A percentile compares a stretch with the other conserved stretches of the same genome.
These are phyloP conservation scores for Manduca sexta DNA, from an alignment of 1,140 invertebrate species.

Conservation along the genomic window DNA sequence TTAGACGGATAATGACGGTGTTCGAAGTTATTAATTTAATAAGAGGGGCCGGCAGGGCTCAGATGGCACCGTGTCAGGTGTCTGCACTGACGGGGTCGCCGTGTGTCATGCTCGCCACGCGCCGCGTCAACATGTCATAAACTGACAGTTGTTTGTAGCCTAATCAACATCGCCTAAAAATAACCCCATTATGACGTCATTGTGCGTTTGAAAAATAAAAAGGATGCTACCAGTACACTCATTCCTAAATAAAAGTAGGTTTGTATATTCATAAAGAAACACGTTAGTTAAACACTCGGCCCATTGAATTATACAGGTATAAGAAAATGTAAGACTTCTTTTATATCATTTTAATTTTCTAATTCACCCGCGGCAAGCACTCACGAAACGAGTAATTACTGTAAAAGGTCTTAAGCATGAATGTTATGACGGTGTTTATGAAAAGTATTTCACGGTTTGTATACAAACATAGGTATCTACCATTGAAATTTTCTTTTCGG, in stretches of 20 bases:
- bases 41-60: constrained; percentile 48
- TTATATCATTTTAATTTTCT: constrained; percentile 67
- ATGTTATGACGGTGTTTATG: constrained; percentile 72
- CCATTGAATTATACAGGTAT: constrained; percentile 30
- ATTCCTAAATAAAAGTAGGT: no score
- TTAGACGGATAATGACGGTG: constrained; percentile 66
- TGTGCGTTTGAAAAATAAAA: no score
- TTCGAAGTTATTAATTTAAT: constrained; percentile 72
- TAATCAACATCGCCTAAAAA: no score
- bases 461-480: no score
- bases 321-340: constrained; percentile 64
- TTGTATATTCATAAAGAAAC: no score
- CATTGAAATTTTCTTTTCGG: constrained; percentile 49
- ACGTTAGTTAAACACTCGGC: constrained; percentile 1
- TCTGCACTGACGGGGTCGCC: constrained; percentile 3
- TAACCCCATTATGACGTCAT: no score
- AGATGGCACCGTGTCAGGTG: constrained; percentile 55
- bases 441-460: constrained; percentile 59
- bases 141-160: no score
- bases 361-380: constrained; percentile 53
- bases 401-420: constrained; percentile 71
- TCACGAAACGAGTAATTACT: constrained; percentile 56
- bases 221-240: no score
- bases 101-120: not conserved
- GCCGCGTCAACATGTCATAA: no score